phyloP scores from a whole-genome alignment of 1,140 invertebrate species.

The Drosophila murphyi region DNA sequence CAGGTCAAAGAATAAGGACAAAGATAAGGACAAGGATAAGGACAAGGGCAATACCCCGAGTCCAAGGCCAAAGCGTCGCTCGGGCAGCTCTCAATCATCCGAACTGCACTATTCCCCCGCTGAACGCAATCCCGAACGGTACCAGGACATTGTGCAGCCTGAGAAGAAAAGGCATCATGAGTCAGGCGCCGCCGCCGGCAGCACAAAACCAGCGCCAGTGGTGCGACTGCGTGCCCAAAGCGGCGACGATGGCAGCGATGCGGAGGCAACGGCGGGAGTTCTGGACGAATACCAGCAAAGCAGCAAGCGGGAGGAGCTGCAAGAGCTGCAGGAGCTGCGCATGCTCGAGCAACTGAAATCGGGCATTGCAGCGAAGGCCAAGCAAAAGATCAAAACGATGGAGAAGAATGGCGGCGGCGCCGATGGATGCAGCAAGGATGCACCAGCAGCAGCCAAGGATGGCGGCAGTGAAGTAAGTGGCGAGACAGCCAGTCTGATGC shows the following conservation, averaged over 20 bases:
- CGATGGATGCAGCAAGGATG: slow-evolving; percentile 39
- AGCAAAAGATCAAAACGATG: slow-evolving; percentile 85
- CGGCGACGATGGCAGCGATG: slow-evolving; percentile 87
- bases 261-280: slow-evolving; percentile 65
- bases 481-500: slow-evolving; percentile 26
- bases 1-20: slow-evolving; percentile 19
- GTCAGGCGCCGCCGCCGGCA: not conserved
- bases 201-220: slow-evolving; percentile 84
- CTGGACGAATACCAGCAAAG: slow-evolving; percentile 85
- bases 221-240: slow-evolving; percentile 88
- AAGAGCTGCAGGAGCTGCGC: slow-evolving; percentile 86
- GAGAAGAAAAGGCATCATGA: slow-evolving; percentile 51
- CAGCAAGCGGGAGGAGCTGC: slow-evolving; percentile 57
- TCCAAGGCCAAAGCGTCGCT: slow-evolving; percentile 51
- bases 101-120: slow-evolving; percentile 88
- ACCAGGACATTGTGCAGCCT: slow-evolving; percentile 86
- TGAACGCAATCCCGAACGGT: slow-evolving; percentile 87
- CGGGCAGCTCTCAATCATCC: slow-evolving; percentile 62
- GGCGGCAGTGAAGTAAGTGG: slow-evolving; percentile 75
- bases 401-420: slow-evolving; percentile 84
- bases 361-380: slow-evolving; percentile 88
- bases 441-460: not conserved
- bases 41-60: slow-evolving; percentile 47
- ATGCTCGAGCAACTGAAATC: slow-evolving; percentile 88
- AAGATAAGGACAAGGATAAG: slow-evolving; percentile 49